Evolutionary conservation across 35 echinoderm and acorn worm genomes (phyloP), one percentile per base, ranked within the genome.

Genomic region (Diadema setosum): DNA sequence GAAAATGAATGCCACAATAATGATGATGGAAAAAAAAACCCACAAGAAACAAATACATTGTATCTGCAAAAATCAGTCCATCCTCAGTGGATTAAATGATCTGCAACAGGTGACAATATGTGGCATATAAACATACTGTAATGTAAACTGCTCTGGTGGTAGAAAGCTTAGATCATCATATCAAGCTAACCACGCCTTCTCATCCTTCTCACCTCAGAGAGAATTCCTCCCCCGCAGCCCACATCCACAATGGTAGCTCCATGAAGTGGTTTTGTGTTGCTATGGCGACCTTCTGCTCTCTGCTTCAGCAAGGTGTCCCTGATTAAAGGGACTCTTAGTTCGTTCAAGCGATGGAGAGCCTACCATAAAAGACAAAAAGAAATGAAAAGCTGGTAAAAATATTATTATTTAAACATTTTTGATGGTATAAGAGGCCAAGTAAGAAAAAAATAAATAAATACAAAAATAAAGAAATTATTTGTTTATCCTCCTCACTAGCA

Each of bases 191-290:
- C n/a, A n/a, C n/a, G n/a, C n/a, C n/a, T n/a, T n/a, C n/a, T n/a
- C n/a, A n/a, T n/a, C n/a, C n/a, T n/a, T 84, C 88, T 91, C 46
- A 99, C 96, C 90, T 99, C 96, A 81, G 93, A 85, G 4, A 99
- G 81, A 23, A 99, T 90, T 24, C 96, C 96, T 32, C 92, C 96
- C 61, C 96, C 96, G 89, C 96, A 95, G 5, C 96, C 96, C 42
- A 99, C 93, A 95, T 99, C 96, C 41, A 99, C 45, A 20, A 99
- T 87, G 35, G 83, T 40, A 27, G 70, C 44, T 31, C 90, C 96
- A 26, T 88, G 43, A 12, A 99, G 65, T 15, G 89, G 93, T 78
- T 43, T 58, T 65, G 93, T 37, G 5, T n/a, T 81, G 29, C 55
- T 85, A 16, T 45, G 20, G 23, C 7, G 26, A 82, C 27, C 35